These are phyloP conservation scores for Yponomeuta sedellus DNA, from an alignment of 2,888 invertebrate species.

Conservation along the genomic window DNA sequence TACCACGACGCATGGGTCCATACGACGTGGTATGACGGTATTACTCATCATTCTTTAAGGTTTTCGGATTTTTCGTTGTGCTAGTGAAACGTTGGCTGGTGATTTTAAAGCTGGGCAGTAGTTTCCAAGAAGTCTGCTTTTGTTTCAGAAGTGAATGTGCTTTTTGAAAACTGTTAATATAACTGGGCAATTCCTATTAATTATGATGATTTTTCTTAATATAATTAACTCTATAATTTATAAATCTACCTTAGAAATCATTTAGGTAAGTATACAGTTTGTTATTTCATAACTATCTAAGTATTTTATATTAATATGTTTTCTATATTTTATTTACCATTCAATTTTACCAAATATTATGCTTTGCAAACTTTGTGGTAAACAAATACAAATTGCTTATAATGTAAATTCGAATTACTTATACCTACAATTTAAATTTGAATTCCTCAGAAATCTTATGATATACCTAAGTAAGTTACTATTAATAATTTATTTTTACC, in stretches of 20 bases:
- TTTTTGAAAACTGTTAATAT: background rate
- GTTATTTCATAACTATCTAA: constrained; percentile 12
- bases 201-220: background rate
- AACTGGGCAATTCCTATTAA: background rate
- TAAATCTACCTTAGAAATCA: constrained; percentile 8
- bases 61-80: too few species aligned
- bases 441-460: background rate
- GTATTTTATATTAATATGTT: background rate
- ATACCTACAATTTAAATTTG: constrained; percentile 1
- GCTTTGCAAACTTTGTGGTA: background rate
- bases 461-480: background rate
- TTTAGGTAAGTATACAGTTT: constrained; percentile 17
- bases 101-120: background rate
- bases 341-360: background rate
- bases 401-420: constrained; percentile 7
- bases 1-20: too few species aligned
- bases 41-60: too few species aligned
- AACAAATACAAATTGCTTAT: constrained; percentile 11
- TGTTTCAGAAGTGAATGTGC: too few species aligned
- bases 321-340: constrained; percentile 4
- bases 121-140: too few species aligned
- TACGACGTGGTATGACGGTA: too few species aligned
- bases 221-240: constrained; percentile 9
- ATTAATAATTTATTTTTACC: background rate
- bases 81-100: too few species aligned